phyloP scores from a whole-genome alignment of 2,888 invertebrate species.

The Molorchus minor region DNA sequence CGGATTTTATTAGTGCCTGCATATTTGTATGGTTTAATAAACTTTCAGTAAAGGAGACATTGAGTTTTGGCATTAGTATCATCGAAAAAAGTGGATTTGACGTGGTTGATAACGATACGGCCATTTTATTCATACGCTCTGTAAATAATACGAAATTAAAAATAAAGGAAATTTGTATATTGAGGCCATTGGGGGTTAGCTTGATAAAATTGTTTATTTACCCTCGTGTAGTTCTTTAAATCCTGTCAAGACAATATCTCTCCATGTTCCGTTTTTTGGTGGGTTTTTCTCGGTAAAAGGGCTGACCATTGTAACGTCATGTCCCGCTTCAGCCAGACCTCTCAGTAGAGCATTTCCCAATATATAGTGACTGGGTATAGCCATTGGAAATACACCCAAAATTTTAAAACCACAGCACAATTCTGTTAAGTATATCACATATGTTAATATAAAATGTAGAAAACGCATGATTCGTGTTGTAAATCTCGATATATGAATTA shows the following conservation, averaged over 20 bases:
- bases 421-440: too few species aligned
- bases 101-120: not conserved
- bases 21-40: slow-evolving; percentile 47
- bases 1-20: slow-evolving; percentile 51
- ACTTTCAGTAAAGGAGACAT: slow-evolving; percentile 30
- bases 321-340: slow-evolving; percentile 46
- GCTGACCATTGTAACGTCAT: slow-evolving; percentile 50
- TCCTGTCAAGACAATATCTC: slow-evolving; percentile 57
- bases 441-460: too few species aligned
- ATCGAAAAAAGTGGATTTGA: not conserved
- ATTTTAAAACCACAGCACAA: too few species aligned
- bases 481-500: too few species aligned
- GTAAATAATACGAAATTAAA: not conserved
- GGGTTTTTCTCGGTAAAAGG: slow-evolving; percentile 42
- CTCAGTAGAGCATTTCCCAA: slow-evolving; percentile 44
- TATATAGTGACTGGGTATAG: slow-evolving; percentile 44
- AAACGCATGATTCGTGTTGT: too few species aligned
- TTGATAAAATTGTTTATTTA: not conserved
- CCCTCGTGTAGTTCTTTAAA: not conserved
- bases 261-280: slow-evolving; percentile 25
- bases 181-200: not conserved
- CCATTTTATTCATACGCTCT: not conserved
- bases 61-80: not conserved
- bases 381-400: slow-evolving; percentile 43
- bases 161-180: not conserved